Evolutionary conservation across 2,888 invertebrate species (phyloP).

Genomic region (Lasioglossum leucozonium): DNA sequence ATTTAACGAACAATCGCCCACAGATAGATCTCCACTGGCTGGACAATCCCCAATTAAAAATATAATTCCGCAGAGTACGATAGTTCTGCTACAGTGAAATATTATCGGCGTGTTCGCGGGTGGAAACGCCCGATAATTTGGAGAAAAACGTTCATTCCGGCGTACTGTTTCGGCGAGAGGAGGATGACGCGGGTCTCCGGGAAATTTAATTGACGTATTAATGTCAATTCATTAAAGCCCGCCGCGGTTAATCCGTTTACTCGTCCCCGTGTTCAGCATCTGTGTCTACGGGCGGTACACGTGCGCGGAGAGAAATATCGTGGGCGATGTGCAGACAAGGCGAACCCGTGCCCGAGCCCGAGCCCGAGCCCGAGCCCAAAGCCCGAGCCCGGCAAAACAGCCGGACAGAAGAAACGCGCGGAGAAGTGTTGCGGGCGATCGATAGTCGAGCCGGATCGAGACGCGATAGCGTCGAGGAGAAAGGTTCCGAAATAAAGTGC

Average conservation of each 20-base stretch:
- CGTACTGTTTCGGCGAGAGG: constrained; percentile 5
- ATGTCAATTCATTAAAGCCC: constrained; percentile 64
- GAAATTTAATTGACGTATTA: constrained; percentile 64
- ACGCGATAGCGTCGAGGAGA: constrained; percentile 68
- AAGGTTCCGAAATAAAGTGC: constrained; percentile 72
- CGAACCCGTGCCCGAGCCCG: constrained; percentile 15
- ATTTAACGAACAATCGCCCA: too few species aligned
- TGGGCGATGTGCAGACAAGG: constrained; percentile 12
- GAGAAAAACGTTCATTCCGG: not conserved
- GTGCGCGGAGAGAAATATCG: constrained; percentile 31
- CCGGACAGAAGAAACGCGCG: constrained; percentile 47
- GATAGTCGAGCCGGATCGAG: constrained; percentile 71
- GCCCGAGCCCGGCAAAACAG: constrained; percentile 13
- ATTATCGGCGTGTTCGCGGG: too few species aligned
- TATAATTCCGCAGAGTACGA: too few species aligned
- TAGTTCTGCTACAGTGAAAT: not conserved
- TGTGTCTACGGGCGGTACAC: constrained; percentile 13
- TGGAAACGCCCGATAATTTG: not conserved
- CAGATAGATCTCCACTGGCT: too few species aligned
- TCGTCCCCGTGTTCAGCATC: constrained; percentile 8
- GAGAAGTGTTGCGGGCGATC: constrained; percentile 59
- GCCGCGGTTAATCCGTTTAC: constrained; percentile 58
- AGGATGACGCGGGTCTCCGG: constrained; percentile 24
- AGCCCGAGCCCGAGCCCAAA: not conserved
- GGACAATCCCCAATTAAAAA: too few species aligned